Conservation (phyloP, 2,797 vertebrate genomes). For the Chaenodraco wilsoni region DNA sequence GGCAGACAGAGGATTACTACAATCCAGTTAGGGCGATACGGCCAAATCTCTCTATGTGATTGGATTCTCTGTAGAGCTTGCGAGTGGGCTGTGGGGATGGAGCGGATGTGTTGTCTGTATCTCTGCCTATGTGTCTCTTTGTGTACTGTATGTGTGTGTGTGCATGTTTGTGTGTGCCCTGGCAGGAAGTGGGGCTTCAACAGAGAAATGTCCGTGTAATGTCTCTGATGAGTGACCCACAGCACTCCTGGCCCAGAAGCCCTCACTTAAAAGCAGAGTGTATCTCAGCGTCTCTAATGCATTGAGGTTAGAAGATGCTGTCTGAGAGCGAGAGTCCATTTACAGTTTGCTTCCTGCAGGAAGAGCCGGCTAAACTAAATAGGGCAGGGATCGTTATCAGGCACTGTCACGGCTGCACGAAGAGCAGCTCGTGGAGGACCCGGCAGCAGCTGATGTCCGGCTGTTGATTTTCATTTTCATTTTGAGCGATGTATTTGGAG, state of each 20-base stretch:
- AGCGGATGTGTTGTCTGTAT: conserved; percentile 42
- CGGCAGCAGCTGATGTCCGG: conserved; percentile 51
- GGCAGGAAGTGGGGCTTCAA: conserved; percentile 55
- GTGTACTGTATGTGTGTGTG: conserved; percentile 26
- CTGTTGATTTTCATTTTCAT: conserved; percentile 59
- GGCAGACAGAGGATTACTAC: conserved; percentile 81
- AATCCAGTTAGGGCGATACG: conserved; percentile 83
- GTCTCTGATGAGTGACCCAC: conserved; percentile 69
- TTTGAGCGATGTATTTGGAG: conserved; percentile 56
- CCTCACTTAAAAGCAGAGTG: conserved; percentile 73
- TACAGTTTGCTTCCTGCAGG: conserved; percentile 60
- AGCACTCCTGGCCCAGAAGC: conserved; percentile 53
- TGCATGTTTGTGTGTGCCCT: conserved; percentile 29
- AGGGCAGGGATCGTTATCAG: conserved; percentile 63
- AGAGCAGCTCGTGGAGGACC: conserved; percentile 46
- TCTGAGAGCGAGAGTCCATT: conserved; percentile 67
- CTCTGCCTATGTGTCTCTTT: conserved; percentile 17
- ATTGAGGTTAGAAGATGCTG: conserved; percentile 70
- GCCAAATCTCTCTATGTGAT: conserved; percentile 81
- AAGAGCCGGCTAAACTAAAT: conserved; percentile 67
- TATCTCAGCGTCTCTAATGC: conserved; percentile 74
- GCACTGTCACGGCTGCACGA: conserved; percentile 63
- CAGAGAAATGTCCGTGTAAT: conserved; percentile 59
- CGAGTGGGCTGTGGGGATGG: conserved; percentile 56
- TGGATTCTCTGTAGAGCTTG: conserved; percentile 73